Conservation (phyloP, 2,113 vertebrate genomes). For the Elephas maximus region DNA sequence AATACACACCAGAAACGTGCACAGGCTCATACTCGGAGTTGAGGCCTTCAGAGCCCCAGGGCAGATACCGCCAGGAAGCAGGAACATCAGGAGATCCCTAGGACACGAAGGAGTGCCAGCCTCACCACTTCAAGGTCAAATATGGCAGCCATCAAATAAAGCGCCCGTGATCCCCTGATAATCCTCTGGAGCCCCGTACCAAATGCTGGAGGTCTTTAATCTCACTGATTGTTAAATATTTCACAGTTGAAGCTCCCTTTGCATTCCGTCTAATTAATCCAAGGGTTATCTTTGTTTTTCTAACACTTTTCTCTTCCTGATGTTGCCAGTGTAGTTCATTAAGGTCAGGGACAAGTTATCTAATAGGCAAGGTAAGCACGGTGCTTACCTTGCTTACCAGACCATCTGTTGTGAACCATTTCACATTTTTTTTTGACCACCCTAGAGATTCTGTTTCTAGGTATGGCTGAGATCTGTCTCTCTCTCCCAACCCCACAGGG, state of each 20-base stretch:
- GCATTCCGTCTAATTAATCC: conserved; percentile 41
- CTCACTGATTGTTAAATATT: conserved; percentile 7
- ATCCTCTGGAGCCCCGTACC: conserved; percentile 30
- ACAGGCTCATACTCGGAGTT: conserved; percentile 75
- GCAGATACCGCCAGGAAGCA: conserved; percentile 56
- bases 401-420: too few relatives aligned
- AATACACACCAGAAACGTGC: conserved; percentile 88
- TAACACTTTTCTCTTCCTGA: not conserved
- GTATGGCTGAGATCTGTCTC: too few relatives aligned
- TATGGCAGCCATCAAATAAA: conserved; percentile 42
- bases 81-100: conserved; percentile 43
- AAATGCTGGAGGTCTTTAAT: not conserved
- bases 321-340: not conserved
- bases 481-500: too few relatives aligned
- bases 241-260: not conserved
- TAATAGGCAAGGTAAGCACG: too few relatives aligned
- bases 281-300: conserved; percentile 14
- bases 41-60: conserved; percentile 66
- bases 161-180: conserved; percentile 18
- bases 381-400: too few relatives aligned
- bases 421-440: too few relatives aligned
- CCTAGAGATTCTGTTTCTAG: too few relatives aligned
- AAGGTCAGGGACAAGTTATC: too few relatives aligned
- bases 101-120: conserved; percentile 28
- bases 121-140: conserved; percentile 58